Base-by-base conservation (phyloP, 2,888 invertebrate genomes). In the Drosophila limbata region DNA sequence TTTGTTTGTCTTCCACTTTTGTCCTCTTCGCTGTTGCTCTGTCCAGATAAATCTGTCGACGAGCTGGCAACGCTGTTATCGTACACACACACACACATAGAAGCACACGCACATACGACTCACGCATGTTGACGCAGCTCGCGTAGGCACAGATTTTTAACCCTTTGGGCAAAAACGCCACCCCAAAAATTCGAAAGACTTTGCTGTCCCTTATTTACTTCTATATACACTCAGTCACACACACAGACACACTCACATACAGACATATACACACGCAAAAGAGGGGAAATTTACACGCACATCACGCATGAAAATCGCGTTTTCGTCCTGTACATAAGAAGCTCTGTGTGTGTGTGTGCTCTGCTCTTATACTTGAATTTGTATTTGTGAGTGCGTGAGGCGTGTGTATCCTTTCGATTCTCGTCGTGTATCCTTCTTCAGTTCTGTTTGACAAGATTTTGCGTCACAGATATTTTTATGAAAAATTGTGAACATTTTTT, bases 141-240 rank as follows among this genome's bases (percentile, higher is more conserved):
- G 70, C 65, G 68, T 78, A 76, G 76, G 80, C 88, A 76, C 74
- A 78, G 90, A 90, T 88, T 88, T 81, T 88, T 90, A 88, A 90
- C 88, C 88, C 90, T 88, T 53, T 48, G 57, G 19, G 59, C 44
- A 44, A 51, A 51, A 52, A 69, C 64, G 51, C 80, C 76, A 83
- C 88, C 86, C 80, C 67, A 55, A 71, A 69, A 70, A 59, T 56
- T 56, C 56, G 51, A 52, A 70, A 67, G 81, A 56, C 60, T 17
- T 61, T 39, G 77, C 45, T 56, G 62, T 60, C 45, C 42, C 56
- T 68, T 69, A 65, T 73, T 56, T 79, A 69, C 68, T 59, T 25
- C 25, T 69, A 86, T 84, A 40, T 81, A 72, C 9, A 21, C 19
- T 40, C 39, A 15, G 39, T 19, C 52, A 51, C 45, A 39, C 67